Conservation (phyloP, 1,140 invertebrate genomes). For the Lucilia cuprina region DNA sequence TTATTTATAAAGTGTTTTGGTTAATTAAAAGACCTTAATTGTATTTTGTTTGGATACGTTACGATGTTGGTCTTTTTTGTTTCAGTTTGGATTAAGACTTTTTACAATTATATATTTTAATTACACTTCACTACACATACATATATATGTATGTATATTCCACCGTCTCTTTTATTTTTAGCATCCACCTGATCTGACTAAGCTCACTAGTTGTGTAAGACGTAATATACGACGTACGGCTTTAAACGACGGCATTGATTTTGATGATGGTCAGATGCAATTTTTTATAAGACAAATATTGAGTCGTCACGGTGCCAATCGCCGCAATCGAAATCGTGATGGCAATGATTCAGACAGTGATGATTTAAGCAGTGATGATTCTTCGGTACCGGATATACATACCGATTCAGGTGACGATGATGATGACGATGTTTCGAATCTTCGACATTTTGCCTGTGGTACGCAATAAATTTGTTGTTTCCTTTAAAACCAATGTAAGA, state of each 20-base stretch:
- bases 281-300: conserved; percentile 50
- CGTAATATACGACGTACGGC: conserved; percentile 48
- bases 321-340: conserved; percentile 33
- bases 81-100: no score
- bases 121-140: no score
- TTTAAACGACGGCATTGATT: conserved; percentile 36
- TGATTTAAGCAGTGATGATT: neutral
- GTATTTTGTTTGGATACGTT: no score
- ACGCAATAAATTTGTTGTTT: conserved; percentile 44
- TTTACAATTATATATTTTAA: no score
- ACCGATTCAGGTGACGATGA: conserved; percentile 13
- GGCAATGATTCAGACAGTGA: conserved; percentile 17
- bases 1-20: no score
- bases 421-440: conserved; percentile 15
- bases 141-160: no score
- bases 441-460: conserved; percentile 42
- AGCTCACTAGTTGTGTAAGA: conserved; percentile 57
- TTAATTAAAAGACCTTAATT: no score
- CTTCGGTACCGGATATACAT: neutral
- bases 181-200: conserved; percentile 65
- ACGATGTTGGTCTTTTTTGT: no score
- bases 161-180: conserved; percentile 39
- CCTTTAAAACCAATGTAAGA: neutral
- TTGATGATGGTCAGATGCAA: conserved; percentile 48
- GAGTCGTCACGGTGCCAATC: neutral